A percentile compares a stretch with the other conserved stretches of the same genome.
Conservation (phyloP, 2,888 invertebrate species). For the Tipula unca region DNA sequence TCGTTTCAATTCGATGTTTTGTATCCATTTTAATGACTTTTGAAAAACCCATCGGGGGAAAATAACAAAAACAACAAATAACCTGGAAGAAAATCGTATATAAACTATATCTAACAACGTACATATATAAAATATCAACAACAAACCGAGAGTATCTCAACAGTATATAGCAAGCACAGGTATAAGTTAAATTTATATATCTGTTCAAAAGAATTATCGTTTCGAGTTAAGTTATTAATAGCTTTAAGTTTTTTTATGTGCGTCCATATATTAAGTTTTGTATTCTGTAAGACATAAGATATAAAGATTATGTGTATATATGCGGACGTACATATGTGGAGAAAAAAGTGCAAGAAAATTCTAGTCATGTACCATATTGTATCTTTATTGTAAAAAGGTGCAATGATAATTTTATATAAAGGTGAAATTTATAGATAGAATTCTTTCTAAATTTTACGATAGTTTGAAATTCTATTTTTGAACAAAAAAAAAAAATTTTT, state of each 20-base stretch:
- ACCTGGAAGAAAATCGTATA: not conserved
- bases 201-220: not conserved
- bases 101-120: not conserved
- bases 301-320: not conserved
- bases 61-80: not conserved
- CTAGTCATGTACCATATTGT: constrained; percentile 8
- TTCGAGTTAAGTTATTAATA: constrained; percentile 4
- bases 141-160: not conserved
- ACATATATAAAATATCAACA: not conserved
- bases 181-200: not conserved
- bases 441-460: not conserved
- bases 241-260: not conserved
- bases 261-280: not conserved
- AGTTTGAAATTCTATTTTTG: not conserved
- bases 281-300: not conserved
- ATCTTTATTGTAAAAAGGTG: not conserved
- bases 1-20: not conserved
- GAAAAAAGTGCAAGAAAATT: not conserved
- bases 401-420: not conserved
- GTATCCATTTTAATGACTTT: not conserved
- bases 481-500: not conserved
- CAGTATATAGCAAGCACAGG: not conserved
- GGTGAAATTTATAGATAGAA: not conserved
- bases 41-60: not conserved
- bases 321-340: not conserved